These are phyloP conservation scores for Cerceris ruficornis DNA, from an alignment of 2,888 invertebrate species.

Conservation along the genomic window DNA sequence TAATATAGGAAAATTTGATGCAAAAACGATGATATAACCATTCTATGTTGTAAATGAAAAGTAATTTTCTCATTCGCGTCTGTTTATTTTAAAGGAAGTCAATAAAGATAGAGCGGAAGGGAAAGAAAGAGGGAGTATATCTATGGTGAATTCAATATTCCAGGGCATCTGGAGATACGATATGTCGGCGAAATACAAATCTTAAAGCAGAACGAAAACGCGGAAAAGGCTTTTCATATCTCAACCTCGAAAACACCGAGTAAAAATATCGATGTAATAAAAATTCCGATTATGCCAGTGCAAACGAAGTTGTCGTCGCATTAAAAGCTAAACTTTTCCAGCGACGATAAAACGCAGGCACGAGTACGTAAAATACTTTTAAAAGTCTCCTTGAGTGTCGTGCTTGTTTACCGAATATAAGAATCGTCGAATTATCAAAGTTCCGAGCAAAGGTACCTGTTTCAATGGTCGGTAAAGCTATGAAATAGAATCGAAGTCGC, in stretches of 20 bases:
- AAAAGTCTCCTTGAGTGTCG: not conserved
- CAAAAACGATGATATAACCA: too few relatives aligned
- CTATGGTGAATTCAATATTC: not conserved
- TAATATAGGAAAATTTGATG: too few relatives aligned
- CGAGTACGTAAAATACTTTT: not conserved
- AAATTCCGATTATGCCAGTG: too few relatives aligned
- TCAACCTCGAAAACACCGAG: too few relatives aligned
- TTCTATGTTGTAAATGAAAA: too few relatives aligned
- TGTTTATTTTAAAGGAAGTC: too few relatives aligned
- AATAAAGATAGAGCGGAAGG: too few relatives aligned
- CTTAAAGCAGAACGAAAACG: too few relatives aligned
- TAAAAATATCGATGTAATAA: too few relatives aligned
- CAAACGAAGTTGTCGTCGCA: not conserved
- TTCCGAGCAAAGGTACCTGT: not conserved
- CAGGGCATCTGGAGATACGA: not conserved
- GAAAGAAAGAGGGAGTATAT: not conserved
- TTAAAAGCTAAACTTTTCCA: not conserved
- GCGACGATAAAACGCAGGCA: not conserved
- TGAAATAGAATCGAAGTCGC: conserved; percentile 49
- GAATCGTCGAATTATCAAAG: conserved; percentile 23
- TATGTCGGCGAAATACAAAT: too few relatives aligned
- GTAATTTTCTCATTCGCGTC: too few relatives aligned
- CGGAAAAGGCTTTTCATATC: too few relatives aligned
- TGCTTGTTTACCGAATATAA: conserved; percentile 56
- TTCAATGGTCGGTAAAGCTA: conserved; percentile 51